These are phyloP conservation scores for Chaetodon auriga DNA, from an alignment of 2,113 vertebrate genomes.

Conservation along the genomic window DNA sequence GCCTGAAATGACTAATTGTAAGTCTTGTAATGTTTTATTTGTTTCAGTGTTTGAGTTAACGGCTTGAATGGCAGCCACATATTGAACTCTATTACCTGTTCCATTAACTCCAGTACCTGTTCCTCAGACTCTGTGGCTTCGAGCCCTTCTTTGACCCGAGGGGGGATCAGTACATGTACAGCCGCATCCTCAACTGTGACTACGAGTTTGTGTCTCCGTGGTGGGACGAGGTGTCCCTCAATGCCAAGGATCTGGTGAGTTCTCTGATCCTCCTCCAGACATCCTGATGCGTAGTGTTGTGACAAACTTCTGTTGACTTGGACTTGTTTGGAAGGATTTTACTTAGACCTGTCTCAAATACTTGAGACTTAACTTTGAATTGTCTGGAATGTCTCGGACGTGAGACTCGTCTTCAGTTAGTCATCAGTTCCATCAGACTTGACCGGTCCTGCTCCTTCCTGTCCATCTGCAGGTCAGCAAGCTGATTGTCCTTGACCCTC, in stretches of 20 bases:
- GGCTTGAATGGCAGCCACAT: neutral
- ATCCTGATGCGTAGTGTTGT: no score
- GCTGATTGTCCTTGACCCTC: slow-evolving; percentile 89
- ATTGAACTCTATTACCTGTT: neutral
- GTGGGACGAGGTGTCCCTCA: slow-evolving; percentile 90
- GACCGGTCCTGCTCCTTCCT: neutral
- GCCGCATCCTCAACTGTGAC: slow-evolving; percentile 89
- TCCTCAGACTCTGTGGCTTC: slow-evolving; percentile 89
- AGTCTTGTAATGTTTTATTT: no score
- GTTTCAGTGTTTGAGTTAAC: neutral
- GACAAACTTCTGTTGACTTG: neutral
- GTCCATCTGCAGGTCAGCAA: slow-evolving; percentile 85
- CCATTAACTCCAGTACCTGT: neutral
- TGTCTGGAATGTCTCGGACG: neutral
- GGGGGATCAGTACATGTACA: slow-evolving; percentile 93
- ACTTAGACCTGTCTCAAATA: neutral
- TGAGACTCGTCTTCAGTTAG: neutral
- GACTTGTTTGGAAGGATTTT: neutral
- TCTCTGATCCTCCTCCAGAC: neutral
- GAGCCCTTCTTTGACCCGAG: slow-evolving; percentile 92
- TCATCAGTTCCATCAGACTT: neutral
- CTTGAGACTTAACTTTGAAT: neutral
- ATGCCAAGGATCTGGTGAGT: slow-evolving; percentile 89
- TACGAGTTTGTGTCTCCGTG: slow-evolving; percentile 89
- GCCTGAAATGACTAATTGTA: no score